Evolutionary conservation across 2,888 invertebrate genomes (phyloP), one percentile per base, ranked within the genome.

Genomic region (Hirudinaria manillensis): DNA sequence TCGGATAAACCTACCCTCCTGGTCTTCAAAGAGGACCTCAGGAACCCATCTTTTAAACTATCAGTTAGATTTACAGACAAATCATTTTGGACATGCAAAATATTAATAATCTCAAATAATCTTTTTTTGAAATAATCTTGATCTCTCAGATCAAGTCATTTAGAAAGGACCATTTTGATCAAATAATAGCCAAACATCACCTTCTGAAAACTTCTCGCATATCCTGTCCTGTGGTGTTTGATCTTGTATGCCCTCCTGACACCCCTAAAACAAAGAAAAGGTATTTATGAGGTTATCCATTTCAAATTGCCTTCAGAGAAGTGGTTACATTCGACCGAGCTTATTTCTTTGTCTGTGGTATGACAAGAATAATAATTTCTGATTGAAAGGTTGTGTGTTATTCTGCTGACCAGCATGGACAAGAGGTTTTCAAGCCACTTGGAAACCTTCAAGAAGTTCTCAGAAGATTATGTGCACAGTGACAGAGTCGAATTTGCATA

Each of bases 401-500:
- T 68, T 36, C 68, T 68, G n/a, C 68, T 68, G 32, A 68, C 68
- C 29, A 68, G 36, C 36, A 34, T 7, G 3, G n/a, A 36, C 29
- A 24, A n/a, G 21, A 32, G 32, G 32, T 36, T 68, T 32, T n/a
- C n/a, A 32, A n/a, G n/a, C 32, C 68, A 68, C 36, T 32, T 68
- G 36, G 32, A 24, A 36, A 34, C 68, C 10, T 68, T 68, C 68
- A 68, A 68, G 36, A n/a, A 68, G n/a, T 51, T 32, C 51, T 72
- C 55, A 19, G 53, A 73, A 24, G 36, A 56, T 21, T 73, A 73
- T 55, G 55, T 21, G 7, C 38, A 73, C 16, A 71, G 68, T n/a
- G 75, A 75, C 24, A 27, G 75, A 13, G 71, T 75, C n/a, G 61
- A 36, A 53, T 75, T 75, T 34, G 75, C 38, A 29, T 71, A 75